Evolutionary conservation across 2,888 invertebrate species (phyloP), one percentile per base, ranked within the genome.

Genomic region (Lithophane leautieri): DNA sequence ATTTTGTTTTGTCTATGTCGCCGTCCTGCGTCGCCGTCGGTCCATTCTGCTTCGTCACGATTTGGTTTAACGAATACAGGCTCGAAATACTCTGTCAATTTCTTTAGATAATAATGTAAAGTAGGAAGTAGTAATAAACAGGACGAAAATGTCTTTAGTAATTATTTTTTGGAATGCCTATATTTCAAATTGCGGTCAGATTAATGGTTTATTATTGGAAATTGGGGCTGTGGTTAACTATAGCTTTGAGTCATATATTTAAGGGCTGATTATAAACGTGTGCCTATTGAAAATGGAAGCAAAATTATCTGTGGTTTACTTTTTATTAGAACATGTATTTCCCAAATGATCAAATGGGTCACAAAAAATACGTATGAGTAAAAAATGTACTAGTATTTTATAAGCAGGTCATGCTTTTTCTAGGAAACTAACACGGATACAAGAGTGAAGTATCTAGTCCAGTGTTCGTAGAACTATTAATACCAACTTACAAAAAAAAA

Each of bases 1-100:
- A 6, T 34, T 85, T 87, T 81, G 83, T 80, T 73, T 65, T 70
- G 78, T 80, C 71, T 73, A 47, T 68, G 68, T 79, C 58, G 54
- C 25, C 56, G n/a, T 60, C 22, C 7, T 25, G 25, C 19, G 14
- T 42, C 11, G 34, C 34, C 34, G 34, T 56, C n/a, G 63, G 42
- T 67, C 42, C 60, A 14, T 63, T 79, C 70, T 85, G 73, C 78
- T 70, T 85, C 70, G 77, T 72, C 83, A 85, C 60, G 65, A 65
- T 62, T 85, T 75, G 79, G 77, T 77, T 81, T 78, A 61, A 65
- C 62, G 61, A 85, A 85, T 63, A 62, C 56, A 34, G 54, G n/a
- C 66, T 76, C 44, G 50, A 54, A 58, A 71, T 61, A 47, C 54
- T 72, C 74, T 52, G 47, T 66, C 70, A 58, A 70, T 73, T 71